Conservation (phyloP, 2,888 invertebrate species). For the Trissolcus brochymenae region DNA sequence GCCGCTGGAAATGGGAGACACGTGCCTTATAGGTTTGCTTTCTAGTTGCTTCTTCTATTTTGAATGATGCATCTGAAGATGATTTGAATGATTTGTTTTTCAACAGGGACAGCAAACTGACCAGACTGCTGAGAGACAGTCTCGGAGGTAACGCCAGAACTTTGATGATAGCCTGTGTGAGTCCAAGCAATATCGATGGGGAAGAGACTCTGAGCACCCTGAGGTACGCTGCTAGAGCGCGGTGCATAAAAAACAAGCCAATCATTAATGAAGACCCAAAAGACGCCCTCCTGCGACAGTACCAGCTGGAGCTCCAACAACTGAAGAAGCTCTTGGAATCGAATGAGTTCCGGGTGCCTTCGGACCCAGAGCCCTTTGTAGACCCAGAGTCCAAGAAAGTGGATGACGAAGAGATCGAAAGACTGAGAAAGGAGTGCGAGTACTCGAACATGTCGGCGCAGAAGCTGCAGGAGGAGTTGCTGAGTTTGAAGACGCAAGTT, state of each 20-base stretch:
- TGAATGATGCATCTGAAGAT: neutral
- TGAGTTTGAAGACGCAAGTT: slow-evolving; percentile 62
- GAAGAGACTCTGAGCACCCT: slow-evolving; percentile 90
- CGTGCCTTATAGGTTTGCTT: slow-evolving; percentile 81
- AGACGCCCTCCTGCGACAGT: slow-evolving; percentile 89
- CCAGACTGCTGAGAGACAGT: slow-evolving; percentile 87
- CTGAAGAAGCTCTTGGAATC: slow-evolving; percentile 80
- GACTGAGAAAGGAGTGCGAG: slow-evolving; percentile 66
- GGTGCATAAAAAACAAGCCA: slow-evolving; percentile 91
- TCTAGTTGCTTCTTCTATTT: neutral
- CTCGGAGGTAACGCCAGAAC: slow-evolving; percentile 93
- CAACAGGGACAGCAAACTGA: slow-evolving; percentile 88
- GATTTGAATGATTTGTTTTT: neutral
- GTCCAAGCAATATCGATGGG: slow-evolving; percentile 89
- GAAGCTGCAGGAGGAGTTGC: slow-evolving; percentile 67
- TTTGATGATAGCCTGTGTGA: slow-evolving; percentile 90
- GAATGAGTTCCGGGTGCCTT: slow-evolving; percentile 56
- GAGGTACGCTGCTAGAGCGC: slow-evolving; percentile 89
- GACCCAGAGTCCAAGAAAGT: slow-evolving; percentile 46
- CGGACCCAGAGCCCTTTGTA: slow-evolving; percentile 22
- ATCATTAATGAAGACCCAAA: slow-evolving; percentile 93
- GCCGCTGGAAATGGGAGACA: slow-evolving; percentile 85
- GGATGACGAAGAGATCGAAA: slow-evolving; percentile 64
- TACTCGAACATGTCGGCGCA: slow-evolving; percentile 69
- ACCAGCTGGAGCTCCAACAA: slow-evolving; percentile 88